These are phyloP conservation scores for Rhabditoides inermis DNA, from an alignment of 2,888 invertebrate species.

Conservation along the genomic window DNA sequence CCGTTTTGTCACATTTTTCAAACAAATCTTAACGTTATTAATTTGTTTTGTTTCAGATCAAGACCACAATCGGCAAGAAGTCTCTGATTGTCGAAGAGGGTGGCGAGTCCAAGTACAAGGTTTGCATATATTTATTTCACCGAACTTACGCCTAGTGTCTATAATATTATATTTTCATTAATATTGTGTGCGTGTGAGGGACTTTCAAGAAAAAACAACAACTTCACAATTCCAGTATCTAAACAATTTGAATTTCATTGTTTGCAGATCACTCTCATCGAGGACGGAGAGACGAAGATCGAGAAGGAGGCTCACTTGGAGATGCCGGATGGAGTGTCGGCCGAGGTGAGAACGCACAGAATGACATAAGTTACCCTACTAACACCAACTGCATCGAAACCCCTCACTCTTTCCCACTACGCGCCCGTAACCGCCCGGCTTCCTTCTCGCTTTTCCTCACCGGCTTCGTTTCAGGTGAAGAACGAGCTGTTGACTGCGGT, in stretches of 20 bases:
- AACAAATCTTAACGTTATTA: too few relatives aligned
- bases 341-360: not conserved
- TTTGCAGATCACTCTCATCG: slow-evolving; percentile 32
- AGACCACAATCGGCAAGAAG: slow-evolving; percentile 42
- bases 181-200: too few relatives aligned
- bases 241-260: not conserved
- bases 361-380: not conserved
- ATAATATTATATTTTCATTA: too few relatives aligned
- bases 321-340: slow-evolving; percentile 35
- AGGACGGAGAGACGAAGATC: slow-evolving; percentile 47
- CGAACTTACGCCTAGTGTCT: too few relatives aligned
- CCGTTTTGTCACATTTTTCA: too few relatives aligned
- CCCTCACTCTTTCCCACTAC: too few relatives aligned
- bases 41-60: slow-evolving; percentile 38
- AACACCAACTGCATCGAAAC: not conserved
- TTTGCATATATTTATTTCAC: not conserved
- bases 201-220: too few relatives aligned
- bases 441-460: too few relatives aligned
- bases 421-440: too few relatives aligned
- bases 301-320: slow-evolving; percentile 42
- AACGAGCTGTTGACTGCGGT: slow-evolving; percentile 36
- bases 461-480: slow-evolving; percentile 28
- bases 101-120: slow-evolving; percentile 31
- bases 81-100: slow-evolving; percentile 39
- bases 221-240: too few relatives aligned